Percentiles rank a stretch among this genome's conserved stretches.
phyloP scores from a whole-genome alignment of 1,140 invertebrate species.

The Odontomachus brunneus region DNA sequence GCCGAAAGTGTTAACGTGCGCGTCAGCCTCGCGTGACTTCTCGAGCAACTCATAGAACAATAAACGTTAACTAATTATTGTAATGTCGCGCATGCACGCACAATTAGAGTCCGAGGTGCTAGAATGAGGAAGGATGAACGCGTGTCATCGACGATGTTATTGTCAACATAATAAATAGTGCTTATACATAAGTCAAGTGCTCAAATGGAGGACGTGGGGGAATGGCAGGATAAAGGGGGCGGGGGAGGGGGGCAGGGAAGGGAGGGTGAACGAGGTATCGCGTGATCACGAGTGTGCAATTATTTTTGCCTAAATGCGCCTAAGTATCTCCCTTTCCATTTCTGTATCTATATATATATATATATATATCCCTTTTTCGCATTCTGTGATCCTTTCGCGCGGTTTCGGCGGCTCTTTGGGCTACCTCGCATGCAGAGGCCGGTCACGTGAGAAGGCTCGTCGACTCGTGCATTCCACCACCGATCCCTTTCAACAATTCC shows the following conservation, averaged over 20 bases:
- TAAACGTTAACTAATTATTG: not conserved
- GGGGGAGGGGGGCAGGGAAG: too few relatives aligned
- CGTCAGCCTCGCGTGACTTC: constrained; percentile 5
- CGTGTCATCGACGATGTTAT: constrained; percentile 23
- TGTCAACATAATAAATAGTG: constrained; percentile 71
- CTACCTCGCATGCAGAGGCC: constrained; percentile 35
- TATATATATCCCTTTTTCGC: not conserved
- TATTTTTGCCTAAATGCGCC: too few relatives aligned
- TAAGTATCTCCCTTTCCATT: constrained; percentile 6
- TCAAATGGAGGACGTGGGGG: too few relatives aligned
- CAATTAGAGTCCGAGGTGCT: constrained; percentile 5
- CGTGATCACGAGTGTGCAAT: constrained; percentile 11
- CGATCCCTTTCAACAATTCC: constrained; percentile 33
- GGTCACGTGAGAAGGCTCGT: constrained; percentile 38
- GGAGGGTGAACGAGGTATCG: constrained; percentile 28
- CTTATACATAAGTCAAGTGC: constrained; percentile 70
- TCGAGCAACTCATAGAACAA: constrained; percentile 33
- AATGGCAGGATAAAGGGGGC: too few relatives aligned
- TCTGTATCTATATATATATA: not conserved
- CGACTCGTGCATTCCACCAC: constrained; percentile 35
- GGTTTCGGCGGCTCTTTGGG: constrained; percentile 20
- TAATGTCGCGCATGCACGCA: constrained; percentile 20
- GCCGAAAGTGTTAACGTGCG: not conserved
- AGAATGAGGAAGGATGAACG: not conserved
- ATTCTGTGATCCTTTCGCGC: constrained; percentile 3